These are phyloP conservation scores for Gnathonemus echidnorhynchus DNA, from an alignment of 2,113 vertebrate species.

Conservation along the genomic window DNA sequence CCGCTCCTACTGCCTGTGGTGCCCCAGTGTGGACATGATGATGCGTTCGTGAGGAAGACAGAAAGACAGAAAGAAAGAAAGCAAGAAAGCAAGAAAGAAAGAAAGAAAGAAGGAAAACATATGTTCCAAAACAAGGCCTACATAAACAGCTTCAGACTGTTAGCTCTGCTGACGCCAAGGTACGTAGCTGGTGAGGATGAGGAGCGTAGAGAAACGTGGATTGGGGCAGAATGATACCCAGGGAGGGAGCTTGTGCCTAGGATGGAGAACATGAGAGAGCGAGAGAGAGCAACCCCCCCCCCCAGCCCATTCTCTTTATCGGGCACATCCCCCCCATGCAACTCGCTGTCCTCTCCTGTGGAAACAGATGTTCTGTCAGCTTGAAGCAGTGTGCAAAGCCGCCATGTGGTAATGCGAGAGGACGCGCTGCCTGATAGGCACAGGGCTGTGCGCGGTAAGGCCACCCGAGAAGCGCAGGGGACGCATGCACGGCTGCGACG, in stretches of 20 bases:
- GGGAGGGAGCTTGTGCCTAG: neutral
- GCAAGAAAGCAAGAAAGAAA: too few species aligned
- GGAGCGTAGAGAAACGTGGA: neutral
- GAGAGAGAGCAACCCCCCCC: neutral
- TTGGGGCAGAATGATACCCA: neutral
- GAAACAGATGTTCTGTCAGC: constrained; percentile 78
- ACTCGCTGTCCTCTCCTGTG: constrained; percentile 70
- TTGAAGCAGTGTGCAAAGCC: constrained; percentile 67
- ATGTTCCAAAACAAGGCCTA: constrained; percentile 28
- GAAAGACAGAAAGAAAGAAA: too few species aligned
- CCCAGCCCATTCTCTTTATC: neutral
- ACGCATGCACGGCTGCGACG: neutral
- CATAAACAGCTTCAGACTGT: neutral
- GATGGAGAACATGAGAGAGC: constrained; percentile 18
- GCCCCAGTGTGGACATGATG: neutral
- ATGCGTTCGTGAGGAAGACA: neutral
- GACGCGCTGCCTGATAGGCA: constrained; percentile 76
- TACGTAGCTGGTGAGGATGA: neutral
- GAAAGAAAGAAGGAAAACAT: neutral
- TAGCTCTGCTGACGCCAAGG: neutral
- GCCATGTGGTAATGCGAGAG: constrained; percentile 71
- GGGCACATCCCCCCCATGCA: constrained; percentile 43
- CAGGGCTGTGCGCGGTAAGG: constrained; percentile 45
- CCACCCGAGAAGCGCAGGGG: constrained; percentile 4
- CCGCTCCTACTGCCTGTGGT: neutral